Percentiles rank a stretch among this genome's conserved stretches.
phyloP scores from a whole-genome alignment of 2,888 invertebrate genomes.

The Eupithecia exiguata region DNA sequence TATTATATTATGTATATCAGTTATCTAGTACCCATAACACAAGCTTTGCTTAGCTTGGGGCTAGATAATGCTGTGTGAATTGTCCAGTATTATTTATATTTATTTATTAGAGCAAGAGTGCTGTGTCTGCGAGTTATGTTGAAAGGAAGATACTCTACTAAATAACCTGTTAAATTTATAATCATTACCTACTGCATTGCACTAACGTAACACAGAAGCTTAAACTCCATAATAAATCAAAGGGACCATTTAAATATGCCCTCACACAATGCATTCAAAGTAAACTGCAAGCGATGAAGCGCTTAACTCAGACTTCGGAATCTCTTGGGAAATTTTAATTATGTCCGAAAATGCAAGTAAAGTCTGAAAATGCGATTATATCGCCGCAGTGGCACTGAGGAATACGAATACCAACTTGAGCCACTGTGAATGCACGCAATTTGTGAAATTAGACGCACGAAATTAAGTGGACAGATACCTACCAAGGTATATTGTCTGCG shows the following conservation, averaged over 20 bases:
- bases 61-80: too few relatives aligned
- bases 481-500: background rate
- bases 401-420: constrained; percentile 35
- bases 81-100: too few relatives aligned
- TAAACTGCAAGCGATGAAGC: constrained; percentile 40
- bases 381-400: constrained; percentile 42
- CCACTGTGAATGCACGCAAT: constrained; percentile 30
- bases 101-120: background rate
- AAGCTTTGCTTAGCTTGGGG: too few relatives aligned
- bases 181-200: background rate
- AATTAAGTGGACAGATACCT: constrained; percentile 14
- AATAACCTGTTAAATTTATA: background rate
- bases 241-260: constrained; percentile 16
- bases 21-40: too few relatives aligned
- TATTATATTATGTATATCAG: too few relatives aligned
- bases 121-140: background rate
- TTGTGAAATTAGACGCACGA: constrained; percentile 29
- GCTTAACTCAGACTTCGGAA: constrained; percentile 38
- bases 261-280: constrained; percentile 21
- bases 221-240: constrained; percentile 12
- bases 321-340: constrained; percentile 61
- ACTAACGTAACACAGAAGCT: background rate
- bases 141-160: background rate
- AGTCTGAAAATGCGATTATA: constrained; percentile 58
- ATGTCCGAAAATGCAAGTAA: constrained; percentile 61